Percentiles rank a stretch among this genome's conserved stretches.
Evolutionary conservation across 2,888 invertebrate species (phyloP).

Genomic region (Nymphalis polychloros): DNA sequence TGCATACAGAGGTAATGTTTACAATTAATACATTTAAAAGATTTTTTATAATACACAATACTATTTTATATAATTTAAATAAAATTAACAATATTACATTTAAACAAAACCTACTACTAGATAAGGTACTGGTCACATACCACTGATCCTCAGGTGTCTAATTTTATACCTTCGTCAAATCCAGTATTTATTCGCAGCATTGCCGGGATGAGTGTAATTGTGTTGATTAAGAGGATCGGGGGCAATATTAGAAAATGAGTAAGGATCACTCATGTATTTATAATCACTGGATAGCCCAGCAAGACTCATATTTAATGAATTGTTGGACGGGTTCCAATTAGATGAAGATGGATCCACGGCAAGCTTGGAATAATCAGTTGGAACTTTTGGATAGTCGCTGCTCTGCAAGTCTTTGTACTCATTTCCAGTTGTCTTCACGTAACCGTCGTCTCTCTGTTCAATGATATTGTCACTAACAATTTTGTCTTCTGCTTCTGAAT

Average conservation of each 20-base stretch:
- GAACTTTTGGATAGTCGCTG: constrained; percentile 82
- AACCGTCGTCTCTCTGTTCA: constrained; percentile 70
- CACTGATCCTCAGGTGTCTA: constrained; percentile 7
- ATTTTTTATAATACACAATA: constrained; percentile 48
- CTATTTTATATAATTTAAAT: constrained; percentile 58
- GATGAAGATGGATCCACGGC: constrained; percentile 77
- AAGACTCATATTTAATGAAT: constrained; percentile 75
- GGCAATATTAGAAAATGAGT: constrained; percentile 70
- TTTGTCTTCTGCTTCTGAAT: constrained; percentile 67
- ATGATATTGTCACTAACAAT: constrained; percentile 66
- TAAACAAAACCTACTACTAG: constrained; percentile 20
- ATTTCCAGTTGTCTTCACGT: constrained; percentile 62
- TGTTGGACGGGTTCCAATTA: constrained; percentile 79
- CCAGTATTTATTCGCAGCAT: constrained; percentile 76
- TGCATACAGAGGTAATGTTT: constrained; percentile 75
- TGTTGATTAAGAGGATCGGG: constrained; percentile 73
- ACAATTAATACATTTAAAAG: constrained; percentile 20
- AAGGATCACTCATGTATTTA: constrained; percentile 78
- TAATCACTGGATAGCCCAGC: constrained; percentile 75
- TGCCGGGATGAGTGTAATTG: constrained; percentile 72
- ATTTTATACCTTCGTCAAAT: constrained; percentile 58
- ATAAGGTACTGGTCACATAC: constrained; percentile 22
- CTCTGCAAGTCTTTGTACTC: constrained; percentile 74
- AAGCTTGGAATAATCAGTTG: constrained; percentile 77
- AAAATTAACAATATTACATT: constrained; percentile 46